Conservation (phyloP, 2,888 invertebrate genomes). For the Protophormia terraenovae region DNA sequence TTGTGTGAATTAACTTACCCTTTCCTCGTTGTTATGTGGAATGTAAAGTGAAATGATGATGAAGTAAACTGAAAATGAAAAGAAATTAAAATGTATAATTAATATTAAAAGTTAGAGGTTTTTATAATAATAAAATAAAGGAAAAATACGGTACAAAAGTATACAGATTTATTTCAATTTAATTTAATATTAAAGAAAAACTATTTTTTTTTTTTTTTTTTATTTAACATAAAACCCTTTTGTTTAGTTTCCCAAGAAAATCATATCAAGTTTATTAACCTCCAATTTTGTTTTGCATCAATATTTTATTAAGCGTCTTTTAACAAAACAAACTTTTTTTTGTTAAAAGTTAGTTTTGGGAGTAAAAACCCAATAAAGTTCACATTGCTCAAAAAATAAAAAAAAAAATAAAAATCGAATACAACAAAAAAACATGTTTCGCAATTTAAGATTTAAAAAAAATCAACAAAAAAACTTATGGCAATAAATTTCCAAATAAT, state of each 20-base stretch:
- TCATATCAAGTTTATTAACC: constrained; percentile 34
- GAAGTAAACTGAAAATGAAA: constrained; percentile 55
- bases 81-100: constrained; percentile 16
- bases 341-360: constrained; percentile 8
- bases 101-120: background rate
- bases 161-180: too few relatives aligned
- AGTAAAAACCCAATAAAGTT: constrained; percentile 8
- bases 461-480: background rate
- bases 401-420: background rate
- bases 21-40: constrained; percentile 60
- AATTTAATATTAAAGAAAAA: background rate
- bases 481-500: constrained; percentile 61
- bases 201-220: background rate
- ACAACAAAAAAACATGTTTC: constrained; percentile 46
- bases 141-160: too few relatives aligned
- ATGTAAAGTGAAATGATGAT: constrained; percentile 51
- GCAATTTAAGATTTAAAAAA: constrained; percentile 29
- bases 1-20: constrained; percentile 56
- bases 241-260: background rate
- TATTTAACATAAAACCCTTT: background rate
- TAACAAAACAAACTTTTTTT: background rate
- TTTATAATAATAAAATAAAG: too few relatives aligned
- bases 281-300: background rate
- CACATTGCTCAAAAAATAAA: background rate
- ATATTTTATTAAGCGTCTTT: background rate